Base-by-base conservation (phyloP, 1,140 invertebrate species). In the Argopecten irradians region DNA sequence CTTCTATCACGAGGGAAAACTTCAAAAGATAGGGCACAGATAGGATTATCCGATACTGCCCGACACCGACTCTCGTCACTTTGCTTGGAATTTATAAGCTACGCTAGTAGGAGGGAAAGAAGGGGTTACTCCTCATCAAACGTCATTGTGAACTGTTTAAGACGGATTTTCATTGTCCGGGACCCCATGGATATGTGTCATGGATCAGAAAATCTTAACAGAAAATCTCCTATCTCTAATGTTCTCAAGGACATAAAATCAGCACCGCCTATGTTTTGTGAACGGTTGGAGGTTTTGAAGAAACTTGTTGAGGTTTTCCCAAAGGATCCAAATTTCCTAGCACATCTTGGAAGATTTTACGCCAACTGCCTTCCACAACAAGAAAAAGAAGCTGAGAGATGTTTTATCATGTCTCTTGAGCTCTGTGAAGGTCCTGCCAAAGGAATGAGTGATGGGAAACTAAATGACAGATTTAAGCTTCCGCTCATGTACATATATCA, bases 401-500 rank as follows among this genome's bases (percentile, higher is more conserved):
- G 88, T 86, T 91, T 92, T 41, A 28, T 87, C 16, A 92, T 55
- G 41, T 90, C 91, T 43, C 36, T 89, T 22, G 83, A 85, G 1
- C 32, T 90, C n/a, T 92, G 90, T 82, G 86, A 91, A 1, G 84
- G 85, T 28, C 83, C 84, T 19, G 83, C 39, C 11, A 71, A 86
- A 83, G 87, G 83, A 0, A 46, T 14, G 36, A 83, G n/a, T 19
- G 84, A 89, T 22, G 89, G 39, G 2, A 46, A 91, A 33, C 19
- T 90, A 35, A 86, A 88, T 46, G 90, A 91, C 22, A 82, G 83
- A 55, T 39, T 88, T 28, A 87, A 86, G 35, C 83, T 86, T 1
- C 86, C 91, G 5, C 83, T 92, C 16, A 92, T 89, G 88, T 90
- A 92, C 41, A 89, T 92, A 19, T 92, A 90, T 34, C 91, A 92